Evolutionary conservation across 2,113 vertebrate genomes (phyloP).

Genomic region (Hippocampus abdominalis): DNA sequence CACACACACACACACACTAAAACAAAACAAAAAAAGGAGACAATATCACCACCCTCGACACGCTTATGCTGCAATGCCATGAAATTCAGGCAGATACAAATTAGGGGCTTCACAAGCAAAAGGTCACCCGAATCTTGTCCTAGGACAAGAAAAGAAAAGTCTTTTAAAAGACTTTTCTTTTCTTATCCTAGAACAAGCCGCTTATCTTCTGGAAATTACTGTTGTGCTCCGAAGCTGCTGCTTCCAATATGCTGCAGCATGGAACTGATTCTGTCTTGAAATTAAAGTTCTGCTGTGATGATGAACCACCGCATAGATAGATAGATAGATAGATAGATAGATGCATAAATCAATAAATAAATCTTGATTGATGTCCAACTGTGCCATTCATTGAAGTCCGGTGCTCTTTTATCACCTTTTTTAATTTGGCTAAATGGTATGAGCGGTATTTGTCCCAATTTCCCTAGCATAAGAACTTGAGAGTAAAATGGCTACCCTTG

Average conservation of each 20-base stretch:
- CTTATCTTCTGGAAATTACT: slow-evolving; percentile 11
- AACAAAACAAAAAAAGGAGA: slow-evolving; percentile 15
- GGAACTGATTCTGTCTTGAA: slow-evolving; percentile 5
- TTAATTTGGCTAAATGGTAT: no score
- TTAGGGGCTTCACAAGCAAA: slow-evolving; percentile 15
- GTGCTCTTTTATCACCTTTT: no score
- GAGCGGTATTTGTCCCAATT: no score
- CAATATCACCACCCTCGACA: slow-evolving; percentile 35
- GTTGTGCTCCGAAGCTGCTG: slow-evolving; percentile 8
- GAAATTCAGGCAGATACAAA: slow-evolving; percentile 13
- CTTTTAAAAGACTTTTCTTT: slow-evolving; percentile 7
- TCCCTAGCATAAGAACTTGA: no score
- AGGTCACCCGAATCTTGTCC: slow-evolving; percentile 27
- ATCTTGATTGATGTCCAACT: no score
- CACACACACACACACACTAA: no score
- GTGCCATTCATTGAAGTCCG: no score
- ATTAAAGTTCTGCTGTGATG: neutral
- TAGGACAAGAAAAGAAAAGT: no score
- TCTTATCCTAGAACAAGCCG: slow-evolving; percentile 23
- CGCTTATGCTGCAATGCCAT: neutral
- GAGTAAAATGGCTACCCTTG: no score
- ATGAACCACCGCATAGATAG: slow-evolving; percentile 10
- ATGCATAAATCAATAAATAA: no score
- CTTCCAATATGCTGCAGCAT: neutral
- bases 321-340: neutral